Percentiles rank a stretch among this genome's conserved stretches.
Conservation (phyloP, 2,888 invertebrate species). For the Hirtodrosophila alboralis region DNA sequence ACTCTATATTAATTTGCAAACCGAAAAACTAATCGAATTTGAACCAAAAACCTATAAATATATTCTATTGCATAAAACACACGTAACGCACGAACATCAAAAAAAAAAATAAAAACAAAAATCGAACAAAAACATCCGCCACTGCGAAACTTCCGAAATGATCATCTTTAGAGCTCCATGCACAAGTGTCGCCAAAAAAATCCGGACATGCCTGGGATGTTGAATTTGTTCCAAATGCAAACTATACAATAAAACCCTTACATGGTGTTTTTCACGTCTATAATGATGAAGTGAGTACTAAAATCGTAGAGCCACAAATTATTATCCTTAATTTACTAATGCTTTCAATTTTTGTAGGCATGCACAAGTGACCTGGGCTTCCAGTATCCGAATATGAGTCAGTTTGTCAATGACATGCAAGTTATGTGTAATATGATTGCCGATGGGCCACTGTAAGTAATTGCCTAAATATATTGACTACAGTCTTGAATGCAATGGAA, state of each 20-base stretch:
- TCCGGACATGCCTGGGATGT: conserved; percentile 93
- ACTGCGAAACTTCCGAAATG: conserved; percentile 1
- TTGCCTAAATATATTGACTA: not conserved
- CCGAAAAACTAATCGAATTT: conserved; percentile 7
- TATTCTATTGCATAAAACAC: conserved; percentile 20
- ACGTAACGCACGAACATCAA: conserved; percentile 3
- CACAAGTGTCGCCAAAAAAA: conserved; percentile 87
- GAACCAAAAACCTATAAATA: conserved; percentile 2
- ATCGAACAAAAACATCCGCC: not conserved
- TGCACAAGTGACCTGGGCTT: conserved; percentile 86
- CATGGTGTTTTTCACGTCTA: conserved; percentile 94
- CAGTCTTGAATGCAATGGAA: too few relatives aligned
- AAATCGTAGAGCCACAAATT: not conserved
- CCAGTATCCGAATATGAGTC: conserved; percentile 90
- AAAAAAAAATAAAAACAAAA: too few relatives aligned
- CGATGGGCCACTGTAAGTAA: conserved; percentile 96
- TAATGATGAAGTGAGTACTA: conserved; percentile 84
- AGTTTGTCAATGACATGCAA: conserved; percentile 95
- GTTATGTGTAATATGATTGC: conserved; percentile 97
- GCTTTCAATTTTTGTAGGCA: conserved; percentile 22
- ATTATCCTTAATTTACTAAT: not conserved
- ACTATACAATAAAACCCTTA: conserved; percentile 89
- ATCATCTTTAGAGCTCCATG: conserved; percentile 39
- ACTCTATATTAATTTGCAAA: conserved; percentile 2
- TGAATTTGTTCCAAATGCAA: conserved; percentile 88